Base-by-base conservation (phyloP, 2,113 vertebrate genomes). In the Acanthisitta chloris region DNA sequence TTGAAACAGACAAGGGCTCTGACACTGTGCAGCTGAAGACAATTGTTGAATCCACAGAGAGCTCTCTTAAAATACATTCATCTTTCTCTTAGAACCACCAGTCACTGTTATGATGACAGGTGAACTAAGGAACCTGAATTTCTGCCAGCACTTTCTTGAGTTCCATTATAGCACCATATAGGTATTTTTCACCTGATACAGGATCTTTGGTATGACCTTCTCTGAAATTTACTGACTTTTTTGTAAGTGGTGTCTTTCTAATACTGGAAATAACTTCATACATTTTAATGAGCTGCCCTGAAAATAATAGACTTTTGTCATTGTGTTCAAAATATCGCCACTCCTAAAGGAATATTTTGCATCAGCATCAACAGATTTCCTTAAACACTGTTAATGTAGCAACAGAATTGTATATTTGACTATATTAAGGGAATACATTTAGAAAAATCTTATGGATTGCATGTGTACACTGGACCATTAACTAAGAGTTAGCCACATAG, bases 281-380 rank as follows among this genome's bases (percentile, higher is more conserved):
- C 70, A 96, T 97, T 96, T 97, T 97, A 96, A 97, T 96, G 70
- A 86, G 36, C 88, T 86, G 48, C 71, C 62, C 69, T 83, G 81
- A 92, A 95, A 86, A 90, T 92, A 95, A 92, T 91, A 95, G 80
- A 66, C 48, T 77, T 97, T 95, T 86, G 77, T 94, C 88, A 76
- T 46, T 14, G 11, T 25, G 18, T 95, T 86, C 52, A 95, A 92
- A 96, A 94, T 94, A 95, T 48, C 28, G 65, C 59, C 34, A 14
- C 20, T 94, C 45, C 17, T 23, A 92, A 94, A 96, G 34, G 40
- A 91, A 25, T 91, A 58, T 88, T 90, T 94, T 64, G 57, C 92
- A 83, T 86, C 46, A 51, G 14, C 65, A 83, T 42, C n/a, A 86
- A 26, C 11, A 49, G 54, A 81, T 65, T 86, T 79, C 29, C 49